Evolutionary conservation across 1,140 invertebrate genomes (phyloP).

Genomic region (Luehdorfia chinensis): DNA sequence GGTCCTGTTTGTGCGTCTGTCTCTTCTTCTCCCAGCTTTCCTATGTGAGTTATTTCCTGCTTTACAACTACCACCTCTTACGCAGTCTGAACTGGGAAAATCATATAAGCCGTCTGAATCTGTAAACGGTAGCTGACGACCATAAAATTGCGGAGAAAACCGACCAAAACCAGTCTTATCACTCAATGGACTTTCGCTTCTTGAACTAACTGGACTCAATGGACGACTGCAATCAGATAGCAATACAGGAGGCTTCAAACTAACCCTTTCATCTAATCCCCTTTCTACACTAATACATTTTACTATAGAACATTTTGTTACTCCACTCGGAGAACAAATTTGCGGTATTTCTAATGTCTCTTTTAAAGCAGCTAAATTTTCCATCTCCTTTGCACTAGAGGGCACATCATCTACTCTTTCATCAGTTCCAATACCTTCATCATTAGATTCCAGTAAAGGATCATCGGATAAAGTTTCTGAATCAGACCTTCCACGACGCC

Average conservation of each 20-base stretch:
- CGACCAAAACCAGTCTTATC: conserved; percentile 81
- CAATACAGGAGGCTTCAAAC: conserved; percentile 80
- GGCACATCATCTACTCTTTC: conserved; percentile 82
- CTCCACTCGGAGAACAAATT: conserved; percentile 62
- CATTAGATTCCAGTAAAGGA: conserved; percentile 82
- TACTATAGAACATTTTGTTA: conserved; percentile 69
- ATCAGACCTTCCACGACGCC: conserved; percentile 78
- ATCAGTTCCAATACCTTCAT: conserved; percentile 84
- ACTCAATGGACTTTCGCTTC: conserved; percentile 86
- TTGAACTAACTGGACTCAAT: conserved; percentile 85
- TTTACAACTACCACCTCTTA: conserved; percentile 62
- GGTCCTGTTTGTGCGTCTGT: conserved; percentile 61
- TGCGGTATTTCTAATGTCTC: conserved; percentile 63
- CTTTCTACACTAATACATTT: conserved; percentile 72
- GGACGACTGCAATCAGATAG: conserved; percentile 79
- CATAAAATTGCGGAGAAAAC: conserved; percentile 84
- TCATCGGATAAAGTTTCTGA: conserved; percentile 84
- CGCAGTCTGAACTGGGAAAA: conserved; percentile 84
- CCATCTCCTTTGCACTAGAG: conserved; percentile 82
- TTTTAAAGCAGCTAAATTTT: conserved; percentile 76
- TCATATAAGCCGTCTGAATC: conserved; percentile 88
- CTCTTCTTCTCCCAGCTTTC: conserved; percentile 76
- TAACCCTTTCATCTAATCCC: conserved; percentile 72
- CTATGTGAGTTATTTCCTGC: conserved; percentile 67
- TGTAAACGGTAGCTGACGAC: conserved; percentile 82